Evolutionary conservation across 2,797 vertebrate genomes (phyloP).

Genomic region (Gambusia yucatana): DNA sequence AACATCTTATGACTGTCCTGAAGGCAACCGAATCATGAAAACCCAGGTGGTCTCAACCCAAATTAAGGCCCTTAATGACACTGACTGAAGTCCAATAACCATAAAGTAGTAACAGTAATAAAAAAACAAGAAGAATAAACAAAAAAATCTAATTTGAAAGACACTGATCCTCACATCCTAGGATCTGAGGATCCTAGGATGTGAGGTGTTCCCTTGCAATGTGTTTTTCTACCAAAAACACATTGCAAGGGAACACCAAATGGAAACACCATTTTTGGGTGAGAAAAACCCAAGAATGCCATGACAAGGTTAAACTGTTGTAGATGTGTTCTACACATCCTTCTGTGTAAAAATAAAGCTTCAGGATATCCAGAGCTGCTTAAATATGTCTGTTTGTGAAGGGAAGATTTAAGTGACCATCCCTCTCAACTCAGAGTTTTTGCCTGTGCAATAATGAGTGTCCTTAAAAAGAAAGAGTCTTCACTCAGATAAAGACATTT

Average conservation of each 20-base stretch:
- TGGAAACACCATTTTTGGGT: neutral
- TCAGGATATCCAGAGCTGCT: neutral
- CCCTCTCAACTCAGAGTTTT: neutral
- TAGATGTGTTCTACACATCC: neutral
- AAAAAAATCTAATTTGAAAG: neutral
- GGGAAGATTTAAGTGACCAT: neutral
- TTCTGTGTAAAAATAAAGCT: neutral
- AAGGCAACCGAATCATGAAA: neutral
- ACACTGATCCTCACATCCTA: neutral
- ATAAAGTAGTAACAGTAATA: neutral
- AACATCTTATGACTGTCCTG: neutral
- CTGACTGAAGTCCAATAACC: neutral
- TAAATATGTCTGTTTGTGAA: neutral
- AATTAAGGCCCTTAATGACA: neutral
- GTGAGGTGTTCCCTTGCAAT: too few relatives aligned
- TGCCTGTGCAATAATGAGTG: neutral
- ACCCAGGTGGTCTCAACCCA: neutral
- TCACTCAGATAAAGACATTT: neutral
- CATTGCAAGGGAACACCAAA: neutral
- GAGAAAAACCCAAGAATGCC: neutral
- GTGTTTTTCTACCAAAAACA: neutral
- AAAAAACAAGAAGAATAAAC: neutral
- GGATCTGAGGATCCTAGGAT: too few relatives aligned
- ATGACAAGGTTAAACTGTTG: neutral
- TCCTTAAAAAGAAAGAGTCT: neutral